Base-by-base conservation (phyloP, 2,797 vertebrate genomes). In the Sebastiscus tertius region DNA sequence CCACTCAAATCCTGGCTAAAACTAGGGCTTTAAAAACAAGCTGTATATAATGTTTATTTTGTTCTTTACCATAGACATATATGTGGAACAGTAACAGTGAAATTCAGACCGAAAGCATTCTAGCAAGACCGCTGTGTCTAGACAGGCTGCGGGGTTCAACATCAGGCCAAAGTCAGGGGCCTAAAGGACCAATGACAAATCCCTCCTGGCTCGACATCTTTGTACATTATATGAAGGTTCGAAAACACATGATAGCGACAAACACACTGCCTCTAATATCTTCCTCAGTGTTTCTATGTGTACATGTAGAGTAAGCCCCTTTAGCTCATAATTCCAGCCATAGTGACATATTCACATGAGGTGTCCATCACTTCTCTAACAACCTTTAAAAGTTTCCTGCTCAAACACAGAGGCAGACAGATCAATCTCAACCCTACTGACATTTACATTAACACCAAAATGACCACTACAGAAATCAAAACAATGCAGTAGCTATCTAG, bases 1-100 rank as follows among this genome's bases (percentile, higher is more conserved):
- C 49, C 36, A 65, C 68, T 72, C 59, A 79, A 81, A 74, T 63
- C 22, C 54, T 72, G 62, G 60, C 33, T 31, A 13, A 52, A 59
- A 14, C 31, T 20, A 7, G 16, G 22, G 12, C 52, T 66, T 64
- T 18, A 66, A 72, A 34, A 72, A 59, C 26, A 77, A 65, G 20
- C 29, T 24, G 13, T 42, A 34, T 16, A 2, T 1, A 5, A 66
- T 1, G 7, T 68, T 66, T 72, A 55, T 54, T 24, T 66, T 56
- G 18, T 22, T 60, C 16, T 71, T 9, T 64, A 42, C n/a, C 22
- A 54, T 39, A 8, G 39, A 61, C 3, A 1, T 6, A 39, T 12
- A 52, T 36, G 56, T 54, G 46, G n/a, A 72, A 49, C 29, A 54
- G 13, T 42, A 24, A 34, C 31, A 29, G 39, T 39, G 24, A 73